Evolutionary conservation across 1,140 invertebrate species (phyloP), one percentile per base, ranked within the genome.

Genomic region (Drosophila bocki): DNA sequence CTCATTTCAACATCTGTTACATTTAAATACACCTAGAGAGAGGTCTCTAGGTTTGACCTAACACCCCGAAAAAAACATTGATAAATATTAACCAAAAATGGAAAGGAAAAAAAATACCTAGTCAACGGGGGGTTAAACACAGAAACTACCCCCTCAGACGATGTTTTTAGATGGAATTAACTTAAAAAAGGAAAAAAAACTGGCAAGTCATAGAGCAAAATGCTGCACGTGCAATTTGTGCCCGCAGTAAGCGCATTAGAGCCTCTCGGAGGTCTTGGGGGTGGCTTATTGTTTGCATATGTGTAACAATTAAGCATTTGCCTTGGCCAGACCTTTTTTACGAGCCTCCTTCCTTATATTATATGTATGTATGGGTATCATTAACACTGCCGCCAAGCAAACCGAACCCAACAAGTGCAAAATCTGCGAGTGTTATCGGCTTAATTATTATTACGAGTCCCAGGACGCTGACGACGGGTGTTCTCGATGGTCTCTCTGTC

Each of bases 1-100:
- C 87, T 91, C 80, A 88, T 91, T 56, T 75, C 58, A 88, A 84
- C 88, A 91, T 91, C 88, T 91, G 88, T 91, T 91, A 91, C 88
- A 91, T 91, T 91, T 91, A 77, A 91, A 79, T 76, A 80, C 83
- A 80, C 60, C 80, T 70, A 50, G 26, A 29, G 26, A 37, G 39
- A 37, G 39, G 19, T 22, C 13, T 54, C 51, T 39, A 39, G 39
- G 47, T 65, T 22, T 44, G 3, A 50, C 61, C 70, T 22, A 35
- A 64, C 74, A 57, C 62, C 61, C 42, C 63, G 44, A 59, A 63
- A 64, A 87, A 61, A 65, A 53, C 74, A 67, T 71, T 74, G 58
- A 72, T 72, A 72, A 42, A 79, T 65, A 79, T 68, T 77, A 67
- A 72, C 72, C 64, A 72, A 61, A 51, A 76, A 57, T 9, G 11